Evolutionary conservation across 2,797 vertebrate species (phyloP), one percentile per base, ranked within the genome.

Genomic region (Alca torda): DNA sequence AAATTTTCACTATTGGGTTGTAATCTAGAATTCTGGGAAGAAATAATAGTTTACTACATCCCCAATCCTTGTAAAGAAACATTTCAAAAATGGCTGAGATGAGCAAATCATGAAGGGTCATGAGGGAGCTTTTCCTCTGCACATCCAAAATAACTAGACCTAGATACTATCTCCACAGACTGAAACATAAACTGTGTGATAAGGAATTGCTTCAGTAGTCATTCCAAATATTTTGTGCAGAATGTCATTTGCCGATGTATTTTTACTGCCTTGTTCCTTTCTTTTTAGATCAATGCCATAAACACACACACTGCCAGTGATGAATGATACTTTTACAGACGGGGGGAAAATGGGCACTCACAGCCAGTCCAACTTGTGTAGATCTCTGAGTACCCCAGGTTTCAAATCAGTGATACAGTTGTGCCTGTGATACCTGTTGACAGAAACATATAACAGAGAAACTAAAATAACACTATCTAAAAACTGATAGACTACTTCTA

Each of bases 11-110:
- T 50, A 98, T 97, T 12, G 98, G 98, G 89, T 99, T 99, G 92
- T 99, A 98, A 95, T 99, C 98, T 97, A 99, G 97, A 89, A 99
- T 97, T 96, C 98, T 99, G 96, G 93, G 70, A 95, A 96, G 92
- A 92, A 39, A 95, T 26, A 65, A 87, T 50, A 56, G 63, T 81
- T 60, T 84, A 76, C 87, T 90, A 48, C 59, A 5, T 43, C 28
- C 94, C 75, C 72, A 86, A 61, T 33, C 46, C 31, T 82, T 77
- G 33, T 87, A 79, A 87, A 54, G 63, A 92, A 87, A 84, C 16
- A 69, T 54, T 45, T 14, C 33, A 89, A 87, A 84, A 80, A 82
- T 76, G 57, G 8, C 33, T 61, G 10, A 30, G 37, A 57, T 87
- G 51, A 63, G 28, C 41, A 81, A 84, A 70, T 51, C 12, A 46